Evolutionary conservation across 2,888 invertebrate species (phyloP).

Genomic region (Lymantria dispar): DNA sequence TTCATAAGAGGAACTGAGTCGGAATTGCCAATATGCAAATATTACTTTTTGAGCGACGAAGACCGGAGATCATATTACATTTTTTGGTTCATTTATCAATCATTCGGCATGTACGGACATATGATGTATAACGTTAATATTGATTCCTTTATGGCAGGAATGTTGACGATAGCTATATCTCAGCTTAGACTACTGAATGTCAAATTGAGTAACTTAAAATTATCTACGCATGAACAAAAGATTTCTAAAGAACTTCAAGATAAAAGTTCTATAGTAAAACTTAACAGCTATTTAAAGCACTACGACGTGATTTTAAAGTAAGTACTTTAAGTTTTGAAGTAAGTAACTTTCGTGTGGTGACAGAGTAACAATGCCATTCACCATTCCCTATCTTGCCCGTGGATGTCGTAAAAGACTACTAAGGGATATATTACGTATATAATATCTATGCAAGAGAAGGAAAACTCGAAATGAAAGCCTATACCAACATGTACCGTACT

Average conservation of each 20-base stretch:
- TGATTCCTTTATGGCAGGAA: slow-evolving; percentile 57
- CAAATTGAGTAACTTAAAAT: slow-evolving; percentile 46
- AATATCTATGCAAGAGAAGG: too few relatives aligned
- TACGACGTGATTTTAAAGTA: slow-evolving; percentile 55
- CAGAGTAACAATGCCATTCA: too few relatives aligned
- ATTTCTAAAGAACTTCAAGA: slow-evolving; percentile 14
- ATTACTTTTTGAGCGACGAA: slow-evolving; percentile 59
- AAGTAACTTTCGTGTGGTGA: too few relatives aligned
- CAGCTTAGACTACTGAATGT: slow-evolving; percentile 52
- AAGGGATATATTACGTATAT: too few relatives aligned
- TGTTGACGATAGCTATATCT: slow-evolving; percentile 47
- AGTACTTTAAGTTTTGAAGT: too few relatives aligned
- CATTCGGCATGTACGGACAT: slow-evolving; percentile 57
- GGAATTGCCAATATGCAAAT: slow-evolving; percentile 60
- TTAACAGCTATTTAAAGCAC: slow-evolving; percentile 44
- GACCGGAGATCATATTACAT: slow-evolving; percentile 43
- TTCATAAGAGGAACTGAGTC: slow-evolving; percentile 39
- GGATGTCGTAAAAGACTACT: too few relatives aligned
- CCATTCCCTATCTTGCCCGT: too few relatives aligned
- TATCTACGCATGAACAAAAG: slow-evolving; percentile 20
- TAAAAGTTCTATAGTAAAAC: slow-evolving; percentile 21
- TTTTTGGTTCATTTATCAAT: slow-evolving; percentile 55
- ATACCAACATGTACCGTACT: not conserved
- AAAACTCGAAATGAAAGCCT: too few relatives aligned
- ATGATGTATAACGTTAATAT: slow-evolving; percentile 60